A percentile compares a stretch with the other conserved stretches of the same genome.
These are phyloP conservation scores for Nomada ferruginata DNA, from an alignment of 2,888 invertebrate genomes.

Conservation along the genomic window DNA sequence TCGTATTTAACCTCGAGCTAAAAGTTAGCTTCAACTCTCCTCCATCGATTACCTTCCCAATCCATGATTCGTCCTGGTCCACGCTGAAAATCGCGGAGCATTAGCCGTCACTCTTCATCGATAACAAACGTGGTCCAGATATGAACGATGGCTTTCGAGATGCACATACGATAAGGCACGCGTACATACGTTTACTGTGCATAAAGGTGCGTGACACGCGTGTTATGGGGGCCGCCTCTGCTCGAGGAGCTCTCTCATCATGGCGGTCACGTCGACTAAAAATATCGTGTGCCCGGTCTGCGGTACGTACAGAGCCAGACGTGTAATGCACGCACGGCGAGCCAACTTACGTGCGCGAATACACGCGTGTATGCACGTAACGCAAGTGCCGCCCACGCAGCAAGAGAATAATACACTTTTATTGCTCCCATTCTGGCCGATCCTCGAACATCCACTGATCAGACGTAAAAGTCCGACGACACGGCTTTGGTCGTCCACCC, in stretches of 20 bases:
- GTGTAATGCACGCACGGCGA: constrained; percentile 21
- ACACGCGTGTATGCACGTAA: constrained; percentile 33
- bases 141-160: constrained; percentile 17
- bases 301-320: constrained; percentile 16
- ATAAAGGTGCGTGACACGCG: constrained; percentile 39
- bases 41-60: no score
- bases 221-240: constrained; percentile 30
- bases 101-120: neutral
- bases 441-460: constrained; percentile 30
- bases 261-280: constrained; percentile 61
- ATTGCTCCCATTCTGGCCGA: constrained; percentile 47
- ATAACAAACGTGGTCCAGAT: constrained; percentile 10
- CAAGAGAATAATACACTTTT: constrained; percentile 52
- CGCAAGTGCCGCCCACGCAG: constrained; percentile 54
- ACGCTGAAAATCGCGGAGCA: neutral
- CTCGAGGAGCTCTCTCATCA: constrained; percentile 46
- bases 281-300: constrained; percentile 54
- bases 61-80: neutral
- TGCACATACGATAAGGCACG: constrained; percentile 28
- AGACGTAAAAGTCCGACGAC: constrained; percentile 21
- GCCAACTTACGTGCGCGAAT: constrained; percentile 21
- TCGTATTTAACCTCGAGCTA: neutral
- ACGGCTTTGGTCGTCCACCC: neutral
- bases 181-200: constrained; percentile 26
- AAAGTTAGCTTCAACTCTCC: neutral